These are phyloP conservation scores for Samia ricini DNA, from an alignment of 1,140 invertebrate genomes.

Conservation along the genomic window DNA sequence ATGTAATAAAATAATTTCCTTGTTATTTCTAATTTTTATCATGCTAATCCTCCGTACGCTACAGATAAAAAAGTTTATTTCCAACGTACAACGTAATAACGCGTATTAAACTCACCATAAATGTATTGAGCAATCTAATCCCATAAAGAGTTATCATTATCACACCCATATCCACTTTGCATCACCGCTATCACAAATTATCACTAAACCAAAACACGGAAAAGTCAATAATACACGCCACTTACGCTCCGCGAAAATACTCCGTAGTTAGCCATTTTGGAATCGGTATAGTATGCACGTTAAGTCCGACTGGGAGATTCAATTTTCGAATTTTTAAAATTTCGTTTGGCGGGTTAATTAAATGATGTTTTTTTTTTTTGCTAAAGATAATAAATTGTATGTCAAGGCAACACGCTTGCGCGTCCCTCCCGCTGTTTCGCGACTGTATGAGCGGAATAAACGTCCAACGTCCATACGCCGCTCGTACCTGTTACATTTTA, in stretches of 20 bases:
- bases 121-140: slow-evolving; percentile 67
- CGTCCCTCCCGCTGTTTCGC: slow-evolving; percentile 43
- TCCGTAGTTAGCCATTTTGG: slow-evolving; percentile 27
- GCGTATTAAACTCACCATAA: slow-evolving; percentile 43
- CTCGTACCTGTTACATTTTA: slow-evolving; percentile 62
- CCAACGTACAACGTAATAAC: background rate
- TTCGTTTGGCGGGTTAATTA: slow-evolving; percentile 38
- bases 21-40: no score
- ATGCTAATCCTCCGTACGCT: no score
- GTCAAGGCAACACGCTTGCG: slow-evolving; percentile 46
- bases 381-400: slow-evolving; percentile 25
- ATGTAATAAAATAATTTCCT: no score
- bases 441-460: slow-evolving; percentile 46
- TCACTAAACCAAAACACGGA: slow-evolving; percentile 70
- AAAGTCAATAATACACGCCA: slow-evolving; percentile 64
- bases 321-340: slow-evolving; percentile 38
- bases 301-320: slow-evolving; percentile 15
- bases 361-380: slow-evolving; percentile 48
- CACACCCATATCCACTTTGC: slow-evolving; percentile 66
- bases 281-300: slow-evolving; percentile 12
- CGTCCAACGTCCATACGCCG: slow-evolving; percentile 36
- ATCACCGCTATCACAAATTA: slow-evolving; percentile 66
- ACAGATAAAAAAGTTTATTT: no score
- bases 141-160: slow-evolving; percentile 65
- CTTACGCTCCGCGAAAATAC: slow-evolving; percentile 33